These are phyloP conservation scores for Carcina quercana DNA, from an alignment of 2,888 invertebrate genomes.

Conservation along the genomic window DNA sequence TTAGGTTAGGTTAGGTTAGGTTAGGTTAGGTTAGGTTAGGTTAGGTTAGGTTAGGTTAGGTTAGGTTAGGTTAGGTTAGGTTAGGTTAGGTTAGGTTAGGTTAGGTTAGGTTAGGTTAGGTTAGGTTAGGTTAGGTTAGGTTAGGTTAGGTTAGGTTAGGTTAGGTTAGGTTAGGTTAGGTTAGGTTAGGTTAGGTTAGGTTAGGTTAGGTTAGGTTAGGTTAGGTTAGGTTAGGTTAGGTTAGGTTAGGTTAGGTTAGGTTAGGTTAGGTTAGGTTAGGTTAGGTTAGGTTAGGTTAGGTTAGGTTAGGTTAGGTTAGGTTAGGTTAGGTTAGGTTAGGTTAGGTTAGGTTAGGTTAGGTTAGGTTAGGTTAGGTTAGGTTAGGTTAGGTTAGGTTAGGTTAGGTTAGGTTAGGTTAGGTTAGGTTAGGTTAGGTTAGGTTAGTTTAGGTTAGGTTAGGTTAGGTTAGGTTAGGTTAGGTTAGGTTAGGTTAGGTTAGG, in stretches of 20 bases:
- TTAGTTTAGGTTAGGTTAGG: slow-evolving; percentile 11
- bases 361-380: slow-evolving; percentile 15
- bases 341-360: slow-evolving; percentile 12
- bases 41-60: slow-evolving; percentile 12
- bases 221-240: slow-evolving; percentile 13
- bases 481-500: slow-evolving; percentile 14
- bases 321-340: slow-evolving; percentile 17
- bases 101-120: slow-evolving; percentile 11
- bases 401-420: slow-evolving; percentile 13
- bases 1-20: slow-evolving; percentile 18
- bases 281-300: slow-evolving; percentile 18
- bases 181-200: slow-evolving; percentile 1
- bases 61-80: neutral
- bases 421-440: slow-evolving; percentile 12
- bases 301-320: slow-evolving; percentile 18
- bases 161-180: slow-evolving; percentile 1
- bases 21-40: slow-evolving; percentile 17
- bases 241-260: slow-evolving; percentile 15
- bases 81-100: slow-evolving; percentile 13
- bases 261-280: slow-evolving; percentile 13
- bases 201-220: slow-evolving; percentile 10
- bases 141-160: slow-evolving; percentile 13
- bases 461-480: slow-evolving; percentile 12
- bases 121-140: slow-evolving; percentile 17
- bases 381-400: slow-evolving; percentile 17